Percentiles rank a stretch among this genome's conserved stretches.
Conservation (phyloP, 1,140 invertebrate genomes). For the Platorchestia sp. region DNA sequence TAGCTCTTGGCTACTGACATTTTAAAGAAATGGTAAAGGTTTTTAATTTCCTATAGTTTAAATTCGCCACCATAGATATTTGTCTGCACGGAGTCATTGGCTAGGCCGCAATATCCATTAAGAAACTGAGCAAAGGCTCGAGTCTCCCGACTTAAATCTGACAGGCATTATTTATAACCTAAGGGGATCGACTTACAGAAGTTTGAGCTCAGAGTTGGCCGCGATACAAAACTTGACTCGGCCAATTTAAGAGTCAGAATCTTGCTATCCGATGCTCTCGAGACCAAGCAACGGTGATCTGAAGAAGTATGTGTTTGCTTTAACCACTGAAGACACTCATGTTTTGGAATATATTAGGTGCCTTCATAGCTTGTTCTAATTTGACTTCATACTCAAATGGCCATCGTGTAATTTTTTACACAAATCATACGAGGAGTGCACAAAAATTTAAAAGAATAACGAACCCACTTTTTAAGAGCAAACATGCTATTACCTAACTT, state of each 20-base stretch:
- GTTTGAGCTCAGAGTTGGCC: neutral
- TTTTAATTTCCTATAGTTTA: neutral
- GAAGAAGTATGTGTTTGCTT: neutral
- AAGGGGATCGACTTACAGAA: neutral
- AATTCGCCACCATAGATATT: neutral
- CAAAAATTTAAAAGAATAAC: too few species aligned
- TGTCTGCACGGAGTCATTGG: neutral
- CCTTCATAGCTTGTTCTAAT: too few species aligned
- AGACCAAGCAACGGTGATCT: neutral
- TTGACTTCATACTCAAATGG: too few species aligned
- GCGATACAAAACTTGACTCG: conserved; percentile 18
- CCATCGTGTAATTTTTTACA: too few species aligned
- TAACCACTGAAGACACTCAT: too few species aligned
- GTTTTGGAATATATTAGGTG: too few species aligned
- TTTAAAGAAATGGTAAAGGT: too few species aligned
- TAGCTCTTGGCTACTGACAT: too few species aligned
- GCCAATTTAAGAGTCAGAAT: conserved; percentile 11
- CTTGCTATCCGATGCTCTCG: neutral
- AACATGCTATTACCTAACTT: too few species aligned
- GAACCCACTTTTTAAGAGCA: too few species aligned
- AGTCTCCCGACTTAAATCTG: neutral
- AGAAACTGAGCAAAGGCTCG: neutral
- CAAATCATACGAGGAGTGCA: too few species aligned
- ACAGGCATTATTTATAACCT: conserved; percentile 17
- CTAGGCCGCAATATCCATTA: conserved; percentile 9